These are phyloP conservation scores for Meleagris gallopavo DNA, from an alignment of 2,113 vertebrate genomes.

Conservation along the genomic window DNA sequence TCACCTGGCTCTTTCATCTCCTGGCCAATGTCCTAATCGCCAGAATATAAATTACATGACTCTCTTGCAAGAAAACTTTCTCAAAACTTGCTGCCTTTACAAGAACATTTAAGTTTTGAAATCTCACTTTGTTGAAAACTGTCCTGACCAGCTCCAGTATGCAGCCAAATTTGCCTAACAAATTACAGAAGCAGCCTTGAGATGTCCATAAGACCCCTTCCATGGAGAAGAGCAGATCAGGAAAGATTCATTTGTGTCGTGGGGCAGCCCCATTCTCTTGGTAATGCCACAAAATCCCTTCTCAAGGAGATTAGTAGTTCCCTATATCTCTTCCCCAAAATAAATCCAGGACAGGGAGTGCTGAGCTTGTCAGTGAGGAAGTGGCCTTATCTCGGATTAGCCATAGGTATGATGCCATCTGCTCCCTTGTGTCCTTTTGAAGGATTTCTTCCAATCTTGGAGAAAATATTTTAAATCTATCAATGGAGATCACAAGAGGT, in stretches of 20 bases:
- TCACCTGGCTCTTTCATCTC: slow-evolving; percentile 7
- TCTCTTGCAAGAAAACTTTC: neutral
- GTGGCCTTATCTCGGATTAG: neutral
- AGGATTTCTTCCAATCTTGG: neutral
- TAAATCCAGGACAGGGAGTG: neutral
- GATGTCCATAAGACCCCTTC: neutral
- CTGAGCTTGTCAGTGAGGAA: neutral
- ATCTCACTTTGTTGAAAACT: slow-evolving; percentile 6
- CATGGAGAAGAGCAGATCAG: neutral
- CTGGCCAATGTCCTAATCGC: neutral
- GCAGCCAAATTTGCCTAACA: neutral
- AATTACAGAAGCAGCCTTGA: neutral
- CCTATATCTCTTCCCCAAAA: neutral
- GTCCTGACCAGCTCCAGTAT: neutral
- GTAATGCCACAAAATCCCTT: neutral
- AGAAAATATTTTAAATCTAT: neutral
- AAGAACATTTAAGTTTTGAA: slow-evolving; percentile 7
- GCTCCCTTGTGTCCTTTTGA: neutral
- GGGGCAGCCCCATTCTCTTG: neutral
- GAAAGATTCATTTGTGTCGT: neutral
- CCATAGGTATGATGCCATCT: neutral
- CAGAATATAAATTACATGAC: neutral
- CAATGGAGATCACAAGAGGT: neutral
- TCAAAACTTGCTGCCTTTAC: slow-evolving; percentile 17
- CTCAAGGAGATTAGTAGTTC: neutral